These are phyloP conservation scores for Euura lappo DNA, from an alignment of 1,140 invertebrate species.

Conservation along the genomic window DNA sequence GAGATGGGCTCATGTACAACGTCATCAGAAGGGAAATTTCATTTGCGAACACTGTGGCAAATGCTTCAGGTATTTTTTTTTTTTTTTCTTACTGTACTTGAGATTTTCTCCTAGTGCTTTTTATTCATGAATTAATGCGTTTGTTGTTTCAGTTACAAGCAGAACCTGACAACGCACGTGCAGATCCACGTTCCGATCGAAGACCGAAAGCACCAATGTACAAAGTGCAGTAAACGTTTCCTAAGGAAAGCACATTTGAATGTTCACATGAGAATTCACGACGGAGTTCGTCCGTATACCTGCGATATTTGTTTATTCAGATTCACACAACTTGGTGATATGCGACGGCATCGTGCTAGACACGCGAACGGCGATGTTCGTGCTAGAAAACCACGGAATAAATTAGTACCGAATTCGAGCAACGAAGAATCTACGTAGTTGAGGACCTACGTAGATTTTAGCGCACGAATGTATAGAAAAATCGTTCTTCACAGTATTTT, in stretches of 20 bases:
- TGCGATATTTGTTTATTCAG: constrained; percentile 49
- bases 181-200: constrained; percentile 39
- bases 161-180: constrained; percentile 39
- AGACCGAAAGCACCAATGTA: constrained; percentile 43
- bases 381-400: background rate
- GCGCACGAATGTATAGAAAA: background rate
- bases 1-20: constrained; percentile 37
- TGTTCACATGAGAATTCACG: constrained; percentile 66
- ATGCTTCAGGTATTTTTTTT: constrained; percentile 32
- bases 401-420: background rate
- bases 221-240: constrained; percentile 52
- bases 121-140: background rate
- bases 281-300: constrained; percentile 73
- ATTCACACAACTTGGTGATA: constrained; percentile 52
- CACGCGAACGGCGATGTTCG: constrained; percentile 33
- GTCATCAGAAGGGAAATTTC: constrained; percentile 36
- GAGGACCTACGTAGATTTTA: background rate
- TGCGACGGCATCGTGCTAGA: constrained; percentile 43
- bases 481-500: background rate
- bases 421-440: too few species aligned
- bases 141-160: constrained; percentile 37
- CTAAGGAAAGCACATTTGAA: constrained; percentile 44
- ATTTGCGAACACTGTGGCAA: constrained; percentile 41
- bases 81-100: background rate
- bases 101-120: constrained; percentile 10